Evolutionary conservation across 2,888 invertebrate genomes (phyloP).

Genomic region (Spilarctia lutea): DNA sequence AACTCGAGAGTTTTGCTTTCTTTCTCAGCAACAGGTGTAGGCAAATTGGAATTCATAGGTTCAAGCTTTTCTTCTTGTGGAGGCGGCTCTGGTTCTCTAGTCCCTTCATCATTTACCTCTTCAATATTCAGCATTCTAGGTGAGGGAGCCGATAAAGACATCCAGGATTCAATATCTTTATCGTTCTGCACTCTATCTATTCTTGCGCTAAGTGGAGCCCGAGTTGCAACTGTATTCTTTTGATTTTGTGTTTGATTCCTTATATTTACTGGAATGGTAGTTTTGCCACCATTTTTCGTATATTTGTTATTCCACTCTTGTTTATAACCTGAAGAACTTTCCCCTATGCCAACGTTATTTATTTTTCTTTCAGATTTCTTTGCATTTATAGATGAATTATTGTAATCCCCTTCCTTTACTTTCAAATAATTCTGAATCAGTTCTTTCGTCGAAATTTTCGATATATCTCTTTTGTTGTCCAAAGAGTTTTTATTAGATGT

Average conservation of each 20-base stretch:
- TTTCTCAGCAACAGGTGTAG: constrained; percentile 36
- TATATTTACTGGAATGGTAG: constrained; percentile 53
- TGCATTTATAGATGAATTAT: constrained; percentile 57
- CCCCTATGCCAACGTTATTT: constrained; percentile 62
- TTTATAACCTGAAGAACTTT: constrained; percentile 56
- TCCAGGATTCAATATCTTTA: constrained; percentile 83
- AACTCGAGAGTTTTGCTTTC: constrained; percentile 62
- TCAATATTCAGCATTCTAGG: constrained; percentile 68
- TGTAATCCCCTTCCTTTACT: constrained; percentile 78
- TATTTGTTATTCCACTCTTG: constrained; percentile 75
- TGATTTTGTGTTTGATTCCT: constrained; percentile 71
- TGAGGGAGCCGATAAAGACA: constrained; percentile 78
- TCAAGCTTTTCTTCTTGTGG: constrained; percentile 39
- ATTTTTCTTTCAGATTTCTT: constrained; percentile 70
- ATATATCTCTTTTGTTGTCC: constrained; percentile 67
- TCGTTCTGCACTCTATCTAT: constrained; percentile 78
- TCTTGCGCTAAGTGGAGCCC: constrained; percentile 74
- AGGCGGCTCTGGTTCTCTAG: constrained; percentile 31
- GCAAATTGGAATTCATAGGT: constrained; percentile 23
- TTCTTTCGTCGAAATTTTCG: constrained; percentile 80
- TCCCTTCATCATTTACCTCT: constrained; percentile 43
- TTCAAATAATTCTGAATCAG: constrained; percentile 81
- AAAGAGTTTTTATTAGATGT: constrained; percentile 63
- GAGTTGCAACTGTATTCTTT: constrained; percentile 65
- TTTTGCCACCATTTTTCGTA: constrained; percentile 55